Evolutionary conservation across 2,888 invertebrate genomes (phyloP).

Genomic region (Apamea monoglypha): DNA sequence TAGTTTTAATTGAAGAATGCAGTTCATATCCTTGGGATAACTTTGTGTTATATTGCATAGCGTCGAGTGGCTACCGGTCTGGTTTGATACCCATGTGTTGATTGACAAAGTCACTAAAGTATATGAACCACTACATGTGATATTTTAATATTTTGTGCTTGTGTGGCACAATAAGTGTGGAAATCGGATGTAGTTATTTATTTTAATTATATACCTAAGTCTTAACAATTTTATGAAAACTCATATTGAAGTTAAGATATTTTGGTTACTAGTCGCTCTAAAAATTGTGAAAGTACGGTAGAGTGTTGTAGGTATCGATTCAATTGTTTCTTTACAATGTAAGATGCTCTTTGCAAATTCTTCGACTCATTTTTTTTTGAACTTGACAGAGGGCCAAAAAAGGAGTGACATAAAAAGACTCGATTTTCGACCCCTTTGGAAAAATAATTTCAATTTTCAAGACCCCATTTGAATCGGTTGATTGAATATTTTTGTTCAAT

Average conservation of each 20-base stretch:
- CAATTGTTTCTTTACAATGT: not conserved
- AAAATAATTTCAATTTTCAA: not conserved
- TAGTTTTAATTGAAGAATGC: conserved; percentile 53
- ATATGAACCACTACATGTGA: not conserved
- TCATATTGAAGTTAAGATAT: no score
- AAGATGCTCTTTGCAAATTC: not conserved
- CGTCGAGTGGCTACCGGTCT: not conserved
- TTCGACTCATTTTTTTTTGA: no score
- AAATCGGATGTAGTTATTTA: no score
- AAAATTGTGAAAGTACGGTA: no score
- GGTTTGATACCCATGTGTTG: not conserved
- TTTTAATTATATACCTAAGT: no score
- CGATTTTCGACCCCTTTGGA: not conserved
- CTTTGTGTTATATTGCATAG: conserved; percentile 24
- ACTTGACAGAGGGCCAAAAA: not conserved
- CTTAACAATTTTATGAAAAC: no score
- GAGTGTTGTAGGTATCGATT: no score
- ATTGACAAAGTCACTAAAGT: conserved; percentile 3
- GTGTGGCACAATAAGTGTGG: no score
- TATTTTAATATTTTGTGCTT: no score
- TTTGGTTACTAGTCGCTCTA: no score
- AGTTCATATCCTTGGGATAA: conserved; percentile 28
- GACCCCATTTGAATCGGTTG: not conserved
- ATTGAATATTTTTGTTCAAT: not conserved
- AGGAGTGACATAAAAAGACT: not conserved